A percentile compares a stretch with the other conserved stretches of the same genome.
phyloP scores from a whole-genome alignment of 1,140 invertebrate species.

The Zeugodacus cucurbitae region DNA sequence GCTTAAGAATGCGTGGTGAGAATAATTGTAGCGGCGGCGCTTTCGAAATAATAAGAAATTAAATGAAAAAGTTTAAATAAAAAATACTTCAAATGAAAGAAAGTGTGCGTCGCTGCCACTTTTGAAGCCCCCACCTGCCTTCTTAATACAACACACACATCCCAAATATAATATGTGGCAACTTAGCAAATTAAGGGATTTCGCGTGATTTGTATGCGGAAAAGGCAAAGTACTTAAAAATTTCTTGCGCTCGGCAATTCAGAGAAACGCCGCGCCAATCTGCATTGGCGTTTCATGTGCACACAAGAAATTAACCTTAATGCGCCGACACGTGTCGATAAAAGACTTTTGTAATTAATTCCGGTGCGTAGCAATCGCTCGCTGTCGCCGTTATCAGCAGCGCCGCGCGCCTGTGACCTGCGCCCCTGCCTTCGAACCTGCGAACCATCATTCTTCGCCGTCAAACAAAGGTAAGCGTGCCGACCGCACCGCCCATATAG shows the following conservation, averaged over 20 bases:
- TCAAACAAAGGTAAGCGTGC: not conserved
- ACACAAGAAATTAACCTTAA: conserved; percentile 23
- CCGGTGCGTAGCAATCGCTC: not conserved
- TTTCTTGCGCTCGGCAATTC: not conserved
- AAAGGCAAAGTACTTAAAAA: not conserved
- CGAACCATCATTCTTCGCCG: not conserved
- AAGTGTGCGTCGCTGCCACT: not conserved
- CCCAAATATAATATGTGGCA: not conserved
- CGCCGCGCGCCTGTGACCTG: not conserved
- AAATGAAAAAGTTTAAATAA: not conserved
- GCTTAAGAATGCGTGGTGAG: not conserved
- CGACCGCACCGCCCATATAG: not conserved
- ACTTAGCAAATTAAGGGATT: not conserved
- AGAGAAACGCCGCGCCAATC: not conserved
- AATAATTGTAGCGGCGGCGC: not conserved
- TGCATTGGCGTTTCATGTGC: not conserved
- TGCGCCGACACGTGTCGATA: conserved; percentile 23
- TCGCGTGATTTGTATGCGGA: not conserved
- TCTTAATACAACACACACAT: not conserved
- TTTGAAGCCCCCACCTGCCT: not conserved
- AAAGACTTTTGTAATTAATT: conserved; percentile 21
- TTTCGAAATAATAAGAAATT: not conserved
- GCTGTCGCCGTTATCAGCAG: not conserved
- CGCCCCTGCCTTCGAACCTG: not conserved
- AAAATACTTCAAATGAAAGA: not conserved